phyloP scores from a whole-genome alignment of 2,797 vertebrate genomes.

The Adelosebastes latens region DNA sequence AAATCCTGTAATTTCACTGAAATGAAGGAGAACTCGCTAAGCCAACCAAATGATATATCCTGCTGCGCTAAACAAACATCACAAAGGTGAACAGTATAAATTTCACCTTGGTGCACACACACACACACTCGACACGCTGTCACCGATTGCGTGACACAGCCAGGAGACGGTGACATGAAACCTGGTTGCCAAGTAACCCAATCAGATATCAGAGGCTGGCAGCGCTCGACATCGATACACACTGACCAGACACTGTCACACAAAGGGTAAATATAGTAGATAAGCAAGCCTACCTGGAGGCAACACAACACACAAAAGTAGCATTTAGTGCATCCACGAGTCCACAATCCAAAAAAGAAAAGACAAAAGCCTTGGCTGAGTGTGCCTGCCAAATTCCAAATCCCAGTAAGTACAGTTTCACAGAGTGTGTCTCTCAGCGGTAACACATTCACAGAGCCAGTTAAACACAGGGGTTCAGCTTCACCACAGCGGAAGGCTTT shows the following conservation, averaged over 20 bases:
- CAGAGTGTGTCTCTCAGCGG: constrained; percentile 26
- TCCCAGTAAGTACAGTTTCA: constrained; percentile 41
- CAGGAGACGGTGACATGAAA: constrained; percentile 14
- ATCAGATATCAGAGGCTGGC: constrained; percentile 30
- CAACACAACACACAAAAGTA: background rate
- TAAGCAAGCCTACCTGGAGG: constrained; percentile 12
- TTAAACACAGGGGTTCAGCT: constrained; percentile 64
- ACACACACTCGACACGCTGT: background rate
- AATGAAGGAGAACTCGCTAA: constrained; percentile 1
- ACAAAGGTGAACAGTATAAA: background rate
- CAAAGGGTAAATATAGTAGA: constrained; percentile 14
- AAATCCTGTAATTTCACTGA: constrained; percentile 41
- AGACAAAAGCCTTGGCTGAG: constrained; percentile 5
- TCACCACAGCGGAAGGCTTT: constrained; percentile 66
- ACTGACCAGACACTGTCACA: background rate
- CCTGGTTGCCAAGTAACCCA: constrained; percentile 53
- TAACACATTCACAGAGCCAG: constrained; percentile 47
- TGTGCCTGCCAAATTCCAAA: constrained; percentile 42
- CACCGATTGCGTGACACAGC: background rate
- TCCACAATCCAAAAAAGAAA: background rate
- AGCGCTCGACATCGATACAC: constrained; percentile 26
- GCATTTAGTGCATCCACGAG: background rate
- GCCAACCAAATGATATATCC: constrained; percentile 17
- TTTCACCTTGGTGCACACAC: background rate
- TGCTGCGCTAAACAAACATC: constrained; percentile 17